These are phyloP conservation scores for Folsomia candida DNA, from an alignment of 2,888 invertebrate genomes.

Conservation along the genomic window DNA sequence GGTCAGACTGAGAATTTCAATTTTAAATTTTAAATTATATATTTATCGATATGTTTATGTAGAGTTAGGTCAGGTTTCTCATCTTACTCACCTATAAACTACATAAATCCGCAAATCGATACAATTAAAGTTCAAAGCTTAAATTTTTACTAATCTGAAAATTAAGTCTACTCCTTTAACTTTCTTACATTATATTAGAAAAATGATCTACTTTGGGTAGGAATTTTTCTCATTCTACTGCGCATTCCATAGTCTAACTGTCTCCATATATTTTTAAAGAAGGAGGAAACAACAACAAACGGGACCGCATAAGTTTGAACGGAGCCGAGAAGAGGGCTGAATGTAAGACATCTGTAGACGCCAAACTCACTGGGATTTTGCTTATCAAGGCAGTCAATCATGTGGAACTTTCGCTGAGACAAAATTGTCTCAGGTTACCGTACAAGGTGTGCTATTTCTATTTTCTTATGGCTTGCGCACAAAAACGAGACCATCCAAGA, in stretches of 20 bases:
- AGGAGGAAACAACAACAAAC: background rate
- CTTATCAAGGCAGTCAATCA: background rate
- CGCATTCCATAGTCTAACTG: background rate
- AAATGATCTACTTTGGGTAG: too few relatives aligned
- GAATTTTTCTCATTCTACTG: too few relatives aligned
- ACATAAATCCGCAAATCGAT: background rate
- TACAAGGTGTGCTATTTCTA: background rate
- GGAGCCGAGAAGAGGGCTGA: background rate
- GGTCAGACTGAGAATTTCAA: too few relatives aligned
- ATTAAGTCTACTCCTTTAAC: too few relatives aligned
- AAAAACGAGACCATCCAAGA: too few relatives aligned
- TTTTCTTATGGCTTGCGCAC: slow-evolving; percentile 4
- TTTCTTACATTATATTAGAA: too few relatives aligned
- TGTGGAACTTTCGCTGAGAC: slow-evolving; percentile 7
- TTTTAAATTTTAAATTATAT: too few relatives aligned
- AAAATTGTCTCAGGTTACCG: slow-evolving; percentile 7
- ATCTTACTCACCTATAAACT: too few relatives aligned
- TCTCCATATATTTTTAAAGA: too few relatives aligned
- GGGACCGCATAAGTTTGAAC: background rate
- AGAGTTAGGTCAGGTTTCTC: too few relatives aligned
- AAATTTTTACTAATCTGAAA: too few relatives aligned
- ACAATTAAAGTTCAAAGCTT: background rate
- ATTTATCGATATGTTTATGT: too few relatives aligned
- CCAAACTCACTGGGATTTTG: background rate
- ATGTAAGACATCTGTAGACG: background rate